Evolutionary conservation across 2,888 invertebrate species (phyloP).

Genomic region (Cantharis rustica): DNA sequence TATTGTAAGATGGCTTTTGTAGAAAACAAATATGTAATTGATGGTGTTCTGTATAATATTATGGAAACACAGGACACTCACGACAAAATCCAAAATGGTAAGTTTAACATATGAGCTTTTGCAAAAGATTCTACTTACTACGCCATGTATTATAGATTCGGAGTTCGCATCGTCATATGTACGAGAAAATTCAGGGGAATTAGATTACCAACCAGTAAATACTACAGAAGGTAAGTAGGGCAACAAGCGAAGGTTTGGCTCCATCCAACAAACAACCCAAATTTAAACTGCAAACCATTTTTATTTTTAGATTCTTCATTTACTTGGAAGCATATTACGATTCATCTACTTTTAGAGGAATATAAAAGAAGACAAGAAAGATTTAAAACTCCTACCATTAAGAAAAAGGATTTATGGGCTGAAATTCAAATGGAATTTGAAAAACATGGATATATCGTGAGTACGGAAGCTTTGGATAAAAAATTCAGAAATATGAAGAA

Average conservation of each 20-base stretch:
- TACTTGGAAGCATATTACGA: slow-evolving; percentile 1
- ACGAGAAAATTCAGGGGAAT: neutral
- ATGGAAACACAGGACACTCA: neutral
- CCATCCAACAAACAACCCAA: neutral
- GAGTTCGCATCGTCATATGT: neutral
- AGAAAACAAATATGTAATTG: neutral
- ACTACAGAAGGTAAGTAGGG: neutral
- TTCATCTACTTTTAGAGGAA: neutral
- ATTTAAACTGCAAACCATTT: neutral
- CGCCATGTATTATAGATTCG: neutral
- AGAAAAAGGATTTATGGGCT: slow-evolving; percentile 5
- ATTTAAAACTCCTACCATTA: slow-evolving; percentile 10
- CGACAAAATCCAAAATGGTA: neutral
- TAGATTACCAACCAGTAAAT: neutral
- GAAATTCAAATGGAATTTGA: neutral
- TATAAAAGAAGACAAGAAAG: neutral
- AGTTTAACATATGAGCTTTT: neutral
- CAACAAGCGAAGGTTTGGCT: neutral
- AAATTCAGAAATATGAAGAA: slow-evolving; percentile 14
- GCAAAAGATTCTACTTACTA: neutral
- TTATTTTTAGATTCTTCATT: neutral
- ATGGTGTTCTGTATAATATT: neutral
- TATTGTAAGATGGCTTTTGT: neutral
- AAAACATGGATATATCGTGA: neutral
- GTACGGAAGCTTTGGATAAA: slow-evolving; percentile 1